Evolutionary conservation across 2,888 invertebrate species (phyloP), one percentile per base, ranked within the genome.

Genomic region (Carterocephalus palaemon): DNA sequence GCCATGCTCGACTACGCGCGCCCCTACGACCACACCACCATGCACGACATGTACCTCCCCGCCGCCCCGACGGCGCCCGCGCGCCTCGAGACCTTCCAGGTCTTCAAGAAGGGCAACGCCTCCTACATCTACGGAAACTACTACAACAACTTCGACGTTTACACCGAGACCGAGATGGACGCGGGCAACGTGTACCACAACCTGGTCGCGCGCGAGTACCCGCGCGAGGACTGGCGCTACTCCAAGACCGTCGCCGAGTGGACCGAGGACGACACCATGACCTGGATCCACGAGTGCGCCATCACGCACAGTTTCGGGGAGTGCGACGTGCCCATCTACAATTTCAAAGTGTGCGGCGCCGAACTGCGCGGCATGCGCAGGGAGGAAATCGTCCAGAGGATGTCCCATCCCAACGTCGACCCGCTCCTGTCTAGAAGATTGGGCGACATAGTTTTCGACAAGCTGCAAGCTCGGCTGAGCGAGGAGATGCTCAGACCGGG

Each of bases 181-280:
- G 68, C 79, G 31, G 63, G 67, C 49, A 75, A 64, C 49, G 79
- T 82, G 6, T 86, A 86, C 70, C 82, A 82, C 68, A 80, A 68
- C 57, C 70, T 86, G 48, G 72, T 81, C 57, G 66, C 71, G 53
- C 65, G 79, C 34, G 79, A 79, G 51, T 75, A 75, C 59, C 69
- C 67, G 48, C 65, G 74, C 19, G 83, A 83, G 16, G 87, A 86
- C 28, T 90, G 90, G 90, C 79, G 78, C 48, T 75, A 74, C 58
- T 31, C 23, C 17, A 90, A 89, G 59, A 74, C 79, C 29, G 73
- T 90, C 20, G 66, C 68, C 49, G 77, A 86, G 8, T 90, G 90
- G 90, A 86, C 67, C 51, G 84, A 86, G 45, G 85, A 86, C 7
- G 90, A 90, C 62, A 88, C 90, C 24, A 75, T 87, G 42, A 81